phyloP scores from a whole-genome alignment of 2,888 invertebrate species.

The Machimus rusticus region DNA sequence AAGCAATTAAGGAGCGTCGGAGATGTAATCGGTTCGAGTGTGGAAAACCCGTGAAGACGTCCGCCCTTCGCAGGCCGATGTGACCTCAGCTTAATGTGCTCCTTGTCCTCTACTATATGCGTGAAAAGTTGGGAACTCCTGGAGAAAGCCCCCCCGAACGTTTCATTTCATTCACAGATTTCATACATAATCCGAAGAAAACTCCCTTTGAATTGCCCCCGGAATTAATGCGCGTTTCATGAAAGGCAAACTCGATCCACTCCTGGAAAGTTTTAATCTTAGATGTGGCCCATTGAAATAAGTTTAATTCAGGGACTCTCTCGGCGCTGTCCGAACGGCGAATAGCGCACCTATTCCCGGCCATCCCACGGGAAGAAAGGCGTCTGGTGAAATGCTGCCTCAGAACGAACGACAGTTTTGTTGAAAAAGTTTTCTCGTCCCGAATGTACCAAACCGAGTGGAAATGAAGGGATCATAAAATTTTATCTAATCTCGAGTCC shows the following conservation, averaged over 20 bases:
- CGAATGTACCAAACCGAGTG: constrained; percentile 16
- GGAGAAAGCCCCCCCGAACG: neutral
- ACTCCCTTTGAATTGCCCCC: neutral
- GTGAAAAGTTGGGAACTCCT: neutral
- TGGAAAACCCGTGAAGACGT: neutral
- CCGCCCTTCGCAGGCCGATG: neutral
- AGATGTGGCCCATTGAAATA: constrained; percentile 18
- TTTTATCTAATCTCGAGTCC: constrained; percentile 31
- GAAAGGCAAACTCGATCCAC: neutral
- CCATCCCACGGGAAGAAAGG: neutral
- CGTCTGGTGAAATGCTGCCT: neutral
- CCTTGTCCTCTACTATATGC: neutral
- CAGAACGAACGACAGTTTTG: neutral
- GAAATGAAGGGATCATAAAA: constrained; percentile 36
- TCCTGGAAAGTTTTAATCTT: constrained; percentile 10
- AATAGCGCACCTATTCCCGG: neutral
- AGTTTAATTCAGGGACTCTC: neutral
- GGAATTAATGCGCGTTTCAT: constrained; percentile 5
- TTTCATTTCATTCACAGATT: neutral
- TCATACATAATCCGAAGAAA: constrained; percentile 11
- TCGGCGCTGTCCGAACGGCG: neutral
- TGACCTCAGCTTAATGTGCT: neutral
- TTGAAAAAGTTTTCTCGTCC: neutral
- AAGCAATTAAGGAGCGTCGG: neutral
- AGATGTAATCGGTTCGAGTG: neutral